These are phyloP conservation scores for Orthonyx spaldingii DNA, from an alignment of 2,113 vertebrate species.

Conservation along the genomic window DNA sequence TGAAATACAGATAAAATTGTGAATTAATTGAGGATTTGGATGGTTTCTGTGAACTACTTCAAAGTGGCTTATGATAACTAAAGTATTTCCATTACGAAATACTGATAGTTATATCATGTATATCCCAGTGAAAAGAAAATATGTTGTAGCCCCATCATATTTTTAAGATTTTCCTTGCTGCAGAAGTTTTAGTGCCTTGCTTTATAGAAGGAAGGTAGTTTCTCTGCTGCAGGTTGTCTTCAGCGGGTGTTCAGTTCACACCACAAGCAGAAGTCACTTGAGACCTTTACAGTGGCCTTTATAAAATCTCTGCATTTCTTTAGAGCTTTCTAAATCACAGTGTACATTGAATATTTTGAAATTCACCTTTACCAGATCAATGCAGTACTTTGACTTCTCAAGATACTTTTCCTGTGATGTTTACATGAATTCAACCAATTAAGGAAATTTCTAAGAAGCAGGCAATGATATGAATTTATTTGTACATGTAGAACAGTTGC, in stretches of 20 bases:
- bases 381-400: background rate
- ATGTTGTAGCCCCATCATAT: no score
- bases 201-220: background rate
- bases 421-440: background rate
- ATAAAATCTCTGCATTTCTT: background rate
- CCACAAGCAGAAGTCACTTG: background rate
- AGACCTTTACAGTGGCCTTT: background rate
- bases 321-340: background rate
- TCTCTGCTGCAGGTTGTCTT: background rate
- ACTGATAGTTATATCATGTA: background rate
- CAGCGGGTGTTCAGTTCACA: background rate
- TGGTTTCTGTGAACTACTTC: background rate
- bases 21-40: background rate
- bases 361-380: background rate
- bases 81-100: background rate
- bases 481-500: background rate
- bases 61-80: background rate
- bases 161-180: background rate
- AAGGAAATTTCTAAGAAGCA: background rate
- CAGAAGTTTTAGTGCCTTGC: background rate
- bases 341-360: background rate
- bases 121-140: background rate
- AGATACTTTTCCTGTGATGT: background rate
- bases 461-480: background rate
- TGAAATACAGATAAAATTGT: background rate